Evolutionary conservation across 2,113 vertebrate species (phyloP).

Genomic region (Vicugna pacos): DNA sequence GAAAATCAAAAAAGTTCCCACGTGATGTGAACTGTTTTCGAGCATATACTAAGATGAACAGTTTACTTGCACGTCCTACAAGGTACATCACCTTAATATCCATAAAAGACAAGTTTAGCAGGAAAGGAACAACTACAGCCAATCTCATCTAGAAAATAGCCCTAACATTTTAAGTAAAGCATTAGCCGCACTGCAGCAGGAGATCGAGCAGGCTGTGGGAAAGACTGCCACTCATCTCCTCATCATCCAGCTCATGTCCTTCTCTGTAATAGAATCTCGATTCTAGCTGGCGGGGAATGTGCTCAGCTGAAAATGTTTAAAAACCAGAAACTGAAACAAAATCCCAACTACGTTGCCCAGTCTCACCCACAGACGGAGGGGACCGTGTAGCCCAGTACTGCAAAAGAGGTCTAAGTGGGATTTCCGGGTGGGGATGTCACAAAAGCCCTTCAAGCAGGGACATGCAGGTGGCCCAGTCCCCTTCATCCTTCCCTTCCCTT

Average conservation of each 20-base stretch:
- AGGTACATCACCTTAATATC: not conserved
- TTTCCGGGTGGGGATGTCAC: not conserved
- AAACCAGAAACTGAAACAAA: not conserved
- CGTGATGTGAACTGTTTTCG: not conserved
- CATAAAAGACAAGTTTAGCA: not conserved
- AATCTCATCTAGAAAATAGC: not conserved
- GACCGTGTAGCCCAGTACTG: not conserved
- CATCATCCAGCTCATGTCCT: not conserved
- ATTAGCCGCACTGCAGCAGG: not conserved
- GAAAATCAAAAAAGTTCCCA: constrained; percentile 35
- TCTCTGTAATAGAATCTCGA: not conserved
- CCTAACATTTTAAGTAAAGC: not conserved
- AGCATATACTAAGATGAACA: not conserved
- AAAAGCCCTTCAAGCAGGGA: not conserved
- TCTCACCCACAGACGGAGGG: not conserved
- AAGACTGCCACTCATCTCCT: not conserved
- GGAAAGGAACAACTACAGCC: not conserved
- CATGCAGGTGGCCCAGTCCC: not conserved
- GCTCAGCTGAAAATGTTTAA: not conserved
- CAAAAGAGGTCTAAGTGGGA: not conserved
- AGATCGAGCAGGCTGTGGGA: not conserved
- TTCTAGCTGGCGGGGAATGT: not conserved
- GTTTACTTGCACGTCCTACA: not conserved
- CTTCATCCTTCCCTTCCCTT: not conserved
- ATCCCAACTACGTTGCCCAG: not conserved